phyloP scores from a whole-genome alignment of 2,888 invertebrate genomes.

The Hypomecis atomaria region DNA sequence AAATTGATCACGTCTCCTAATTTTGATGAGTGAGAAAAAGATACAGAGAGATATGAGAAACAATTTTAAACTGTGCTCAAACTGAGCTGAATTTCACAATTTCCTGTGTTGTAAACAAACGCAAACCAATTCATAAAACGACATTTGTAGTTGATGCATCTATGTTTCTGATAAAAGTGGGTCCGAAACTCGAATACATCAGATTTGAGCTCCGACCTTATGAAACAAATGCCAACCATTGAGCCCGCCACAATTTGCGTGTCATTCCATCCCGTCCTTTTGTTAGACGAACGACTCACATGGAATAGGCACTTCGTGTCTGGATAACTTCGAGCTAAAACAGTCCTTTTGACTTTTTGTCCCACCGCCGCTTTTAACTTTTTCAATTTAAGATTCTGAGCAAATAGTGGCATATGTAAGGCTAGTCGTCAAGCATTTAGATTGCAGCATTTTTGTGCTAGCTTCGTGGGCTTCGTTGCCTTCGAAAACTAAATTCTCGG shows the following conservation, averaged over 20 bases:
- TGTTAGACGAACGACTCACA: slow-evolving; percentile 11
- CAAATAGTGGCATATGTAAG: slow-evolving; percentile 1
- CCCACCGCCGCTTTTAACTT: slow-evolving; percentile 5
- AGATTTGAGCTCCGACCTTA: slow-evolving; percentile 6
- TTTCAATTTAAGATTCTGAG: slow-evolving; percentile 6
- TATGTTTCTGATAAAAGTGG: background rate
- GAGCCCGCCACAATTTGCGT: slow-evolving; percentile 11
- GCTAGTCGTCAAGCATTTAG: slow-evolving; percentile 12
- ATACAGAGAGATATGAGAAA: no score
- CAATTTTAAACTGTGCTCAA: no score
- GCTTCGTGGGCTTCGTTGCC: slow-evolving; percentile 14
- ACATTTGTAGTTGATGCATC: slow-evolving; percentile 4
- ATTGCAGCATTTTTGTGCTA: slow-evolving; percentile 18
- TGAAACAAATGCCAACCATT: slow-evolving; percentile 9
- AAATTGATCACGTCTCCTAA: no score
- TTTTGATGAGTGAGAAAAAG: no score
- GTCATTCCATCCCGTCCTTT: slow-evolving; percentile 13
- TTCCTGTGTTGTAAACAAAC: background rate
- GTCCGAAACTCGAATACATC: slow-evolving; percentile 1
- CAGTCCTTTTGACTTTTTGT: slow-evolving; percentile 8
- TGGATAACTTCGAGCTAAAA: slow-evolving; percentile 12
- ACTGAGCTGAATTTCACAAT: background rate
- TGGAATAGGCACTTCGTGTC: slow-evolving; percentile 7
- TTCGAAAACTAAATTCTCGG: slow-evolving; percentile 25
- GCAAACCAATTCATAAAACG: slow-evolving; percentile 1